phyloP scores from a whole-genome alignment of 2,113 vertebrate genomes.

The Eonycteris spelaea region DNA sequence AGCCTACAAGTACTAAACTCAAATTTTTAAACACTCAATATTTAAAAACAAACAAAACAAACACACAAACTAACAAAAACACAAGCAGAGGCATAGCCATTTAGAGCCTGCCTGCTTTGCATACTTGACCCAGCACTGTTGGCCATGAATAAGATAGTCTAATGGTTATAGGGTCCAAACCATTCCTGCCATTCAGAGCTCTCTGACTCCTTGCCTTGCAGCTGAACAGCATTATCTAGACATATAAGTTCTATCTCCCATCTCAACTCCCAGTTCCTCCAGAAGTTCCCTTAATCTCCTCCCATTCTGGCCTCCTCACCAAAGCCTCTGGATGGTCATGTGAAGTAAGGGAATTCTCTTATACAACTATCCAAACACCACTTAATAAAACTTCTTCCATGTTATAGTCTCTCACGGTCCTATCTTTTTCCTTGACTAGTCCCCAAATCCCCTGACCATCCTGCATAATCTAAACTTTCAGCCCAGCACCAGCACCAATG shows the following conservation, averaged over 20 bases:
- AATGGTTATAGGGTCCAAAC: neutral
- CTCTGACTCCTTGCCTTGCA: neutral
- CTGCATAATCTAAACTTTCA: neutral
- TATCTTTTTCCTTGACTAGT: neutral
- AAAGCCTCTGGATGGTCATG: neutral
- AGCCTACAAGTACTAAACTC: neutral
- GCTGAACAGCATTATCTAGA: neutral
- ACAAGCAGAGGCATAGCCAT: neutral
- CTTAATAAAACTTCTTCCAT: neutral
- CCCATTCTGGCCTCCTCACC: fast-evolving
- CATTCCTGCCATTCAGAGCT: neutral
- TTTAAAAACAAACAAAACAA: neutral
- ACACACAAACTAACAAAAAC: neutral
- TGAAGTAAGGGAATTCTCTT: neutral
- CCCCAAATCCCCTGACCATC: neutral
- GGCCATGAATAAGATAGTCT: neutral
- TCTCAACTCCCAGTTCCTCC: too few relatives aligned
- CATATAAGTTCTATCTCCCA: neutral
- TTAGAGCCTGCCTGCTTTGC: neutral
- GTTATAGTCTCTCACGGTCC: neutral
- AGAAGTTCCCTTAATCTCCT: neutral
- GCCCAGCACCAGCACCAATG: neutral
- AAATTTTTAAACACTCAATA: neutral
- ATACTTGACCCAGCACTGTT: neutral
- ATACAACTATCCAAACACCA: neutral